Evolutionary conservation across 2,888 invertebrate species (phyloP).

Genomic region (Leptopilina myrica): DNA sequence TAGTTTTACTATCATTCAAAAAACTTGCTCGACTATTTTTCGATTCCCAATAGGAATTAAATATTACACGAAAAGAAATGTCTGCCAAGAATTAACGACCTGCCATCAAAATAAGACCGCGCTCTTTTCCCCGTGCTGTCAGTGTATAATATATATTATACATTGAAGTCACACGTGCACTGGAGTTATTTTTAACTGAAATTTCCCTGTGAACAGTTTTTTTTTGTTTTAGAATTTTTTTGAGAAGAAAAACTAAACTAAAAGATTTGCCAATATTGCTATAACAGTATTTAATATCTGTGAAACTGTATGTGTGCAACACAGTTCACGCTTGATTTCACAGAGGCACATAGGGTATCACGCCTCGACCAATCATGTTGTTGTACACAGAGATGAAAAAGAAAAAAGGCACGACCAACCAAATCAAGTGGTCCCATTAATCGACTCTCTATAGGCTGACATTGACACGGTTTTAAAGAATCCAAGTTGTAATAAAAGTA

Average conservation of each 20-base stretch:
- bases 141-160: no score
- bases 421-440: slow-evolving; percentile 61
- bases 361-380: slow-evolving; percentile 66
- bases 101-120: no score
- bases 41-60: background rate
- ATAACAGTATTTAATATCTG: no score
- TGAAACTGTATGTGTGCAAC: no score
- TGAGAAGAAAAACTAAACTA: no score
- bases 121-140: no score
- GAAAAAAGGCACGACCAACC: slow-evolving; percentile 64
- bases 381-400: slow-evolving; percentile 61
- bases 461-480: slow-evolving; percentile 48
- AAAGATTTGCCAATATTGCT: background rate
- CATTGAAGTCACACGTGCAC: no score
- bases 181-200: no score
- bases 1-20: background rate
- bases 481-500: slow-evolving; percentile 1
- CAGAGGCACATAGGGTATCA: slow-evolving; percentile 69
- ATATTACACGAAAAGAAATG: background rate
- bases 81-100: no score
- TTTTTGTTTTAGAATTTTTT: no score
- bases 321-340: slow-evolving; percentile 68
- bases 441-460: slow-evolving; percentile 59
- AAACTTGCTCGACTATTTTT: background rate
- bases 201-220: no score